Base-by-base conservation (phyloP, 1,140 invertebrate species). In the Micrasema longulum region DNA sequence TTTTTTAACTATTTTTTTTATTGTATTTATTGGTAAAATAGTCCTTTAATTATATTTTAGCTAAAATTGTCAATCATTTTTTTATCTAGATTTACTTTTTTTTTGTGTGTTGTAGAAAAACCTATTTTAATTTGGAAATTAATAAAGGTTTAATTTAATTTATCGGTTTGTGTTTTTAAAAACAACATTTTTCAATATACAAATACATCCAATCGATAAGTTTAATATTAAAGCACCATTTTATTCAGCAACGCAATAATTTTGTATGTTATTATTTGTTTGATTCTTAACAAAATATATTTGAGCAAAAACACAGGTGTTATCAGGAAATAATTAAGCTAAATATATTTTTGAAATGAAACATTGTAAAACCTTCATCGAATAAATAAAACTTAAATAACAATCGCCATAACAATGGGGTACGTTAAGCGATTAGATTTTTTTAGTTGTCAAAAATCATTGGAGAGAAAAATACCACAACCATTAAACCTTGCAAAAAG, bases 231-330 rank as follows among this genome's bases (percentile, higher is more conserved):
- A 60, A 69, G 71, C 69, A 69, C 71, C 73, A 69, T 64, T 62
- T 71, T 71, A 65, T 75, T 75, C 73, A 75, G 73, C 73, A 47
- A 66, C 57, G 22, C 0, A 57, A 31, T 31, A n/a, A 20, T 64
- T 47, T 45, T 10, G 38, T 10, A 22, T 60, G 26, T 18, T 41
- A 16, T 65, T 38, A 7, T n/a, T n/a, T 43, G 23, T 50, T 69
- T 55, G 16, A 53, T 63, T 62, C 16, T 66, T 64, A 69, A 65
- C 65, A 69, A 71, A 48, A 67, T 48, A 69, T 71, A 23, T 71
- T 75, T 75, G 74, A 75, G 74, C 74, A 75, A 75, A 75, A 69
- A 45, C 53, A 75, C 74, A 75, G 74, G 74, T 75, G 74, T 75
- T 66, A 62, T 43, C 20, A 62, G 57, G 35, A 72, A 57, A 16